Evolutionary conservation across 2,888 invertebrate species (phyloP).

Genomic region (Rhynchonema sp.): DNA sequence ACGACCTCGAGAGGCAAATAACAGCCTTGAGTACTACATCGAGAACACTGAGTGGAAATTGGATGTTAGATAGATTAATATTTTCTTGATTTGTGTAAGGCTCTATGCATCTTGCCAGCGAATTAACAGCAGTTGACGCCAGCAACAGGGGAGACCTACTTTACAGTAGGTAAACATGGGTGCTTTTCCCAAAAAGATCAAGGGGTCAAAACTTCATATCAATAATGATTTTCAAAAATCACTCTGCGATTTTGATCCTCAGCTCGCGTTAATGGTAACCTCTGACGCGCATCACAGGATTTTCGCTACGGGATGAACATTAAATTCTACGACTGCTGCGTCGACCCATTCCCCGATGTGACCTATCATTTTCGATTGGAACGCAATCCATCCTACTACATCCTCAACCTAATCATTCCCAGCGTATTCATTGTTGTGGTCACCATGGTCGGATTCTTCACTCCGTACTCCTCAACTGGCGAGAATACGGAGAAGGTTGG

Average conservation of each 20-base stretch:
- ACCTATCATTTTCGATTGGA: conserved; percentile 21
- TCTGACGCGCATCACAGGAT: too few relatives aligned
- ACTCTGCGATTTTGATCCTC: too few relatives aligned
- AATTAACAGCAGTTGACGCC: not conserved
- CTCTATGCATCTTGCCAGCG: not conserved
- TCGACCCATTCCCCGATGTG: conserved; percentile 20
- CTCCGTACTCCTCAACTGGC: conserved; percentile 23
- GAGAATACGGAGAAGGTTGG: conserved; percentile 24
- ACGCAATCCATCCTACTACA: conserved; percentile 22
- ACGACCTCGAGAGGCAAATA: not conserved
- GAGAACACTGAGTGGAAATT: conserved; percentile 9
- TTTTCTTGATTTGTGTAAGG: not conserved
- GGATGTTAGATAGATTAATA: not conserved
- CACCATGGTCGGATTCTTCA: conserved; percentile 25
- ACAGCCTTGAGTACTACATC: conserved; percentile 7
- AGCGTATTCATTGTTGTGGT: conserved; percentile 23
- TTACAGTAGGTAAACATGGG: not conserved
- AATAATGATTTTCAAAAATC: too few relatives aligned
- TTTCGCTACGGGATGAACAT: conserved; percentile 2
- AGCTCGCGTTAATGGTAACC: too few relatives aligned
- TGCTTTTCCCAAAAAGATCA: not conserved
- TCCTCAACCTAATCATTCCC: conserved; percentile 23
- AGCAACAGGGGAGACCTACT: not conserved
- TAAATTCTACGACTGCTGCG: conserved; percentile 16
- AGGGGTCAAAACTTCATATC: too few relatives aligned